phyloP scores from a whole-genome alignment of 2,797 vertebrate genomes.

The Peromyscus aztecus region DNA sequence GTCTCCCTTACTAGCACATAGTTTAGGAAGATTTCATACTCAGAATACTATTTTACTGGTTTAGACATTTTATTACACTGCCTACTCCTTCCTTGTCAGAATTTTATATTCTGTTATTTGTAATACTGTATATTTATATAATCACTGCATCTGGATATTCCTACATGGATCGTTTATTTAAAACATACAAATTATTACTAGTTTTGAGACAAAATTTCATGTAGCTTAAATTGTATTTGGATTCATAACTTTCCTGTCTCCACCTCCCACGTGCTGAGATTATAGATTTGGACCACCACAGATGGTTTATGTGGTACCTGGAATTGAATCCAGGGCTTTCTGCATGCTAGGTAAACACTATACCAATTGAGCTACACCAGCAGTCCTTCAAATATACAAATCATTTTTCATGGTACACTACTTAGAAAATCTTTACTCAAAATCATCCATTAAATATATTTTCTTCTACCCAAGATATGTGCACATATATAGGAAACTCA shows the following conservation, averaged over 20 bases:
- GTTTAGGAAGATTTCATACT: neutral
- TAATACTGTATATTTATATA: neutral
- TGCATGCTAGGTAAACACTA: neutral
- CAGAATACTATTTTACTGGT: neutral
- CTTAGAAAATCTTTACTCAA: neutral
- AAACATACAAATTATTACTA: neutral
- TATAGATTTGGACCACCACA: no score
- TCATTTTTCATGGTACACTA: neutral
- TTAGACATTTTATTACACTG: constrained; percentile 31
- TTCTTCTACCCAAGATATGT: neutral
- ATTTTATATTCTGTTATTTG: constrained; percentile 31
- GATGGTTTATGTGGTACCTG: no score
- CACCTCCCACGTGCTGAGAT: neutral
- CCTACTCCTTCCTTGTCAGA: neutral
- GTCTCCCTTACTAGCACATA: neutral
- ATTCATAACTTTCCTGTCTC: neutral
- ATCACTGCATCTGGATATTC: neutral
- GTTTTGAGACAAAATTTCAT: neutral
- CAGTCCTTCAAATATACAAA: neutral
- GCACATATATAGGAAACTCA: neutral
- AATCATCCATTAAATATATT: neutral
- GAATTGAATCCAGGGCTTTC: neutral
- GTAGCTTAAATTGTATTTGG: neutral
- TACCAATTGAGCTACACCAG: neutral
- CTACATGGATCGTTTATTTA: neutral